A percentile compares a stretch with the other conserved stretches of the same genome.
phyloP scores from a whole-genome alignment of 1,140 invertebrate genomes.

The Drosophila sp. region DNA sequence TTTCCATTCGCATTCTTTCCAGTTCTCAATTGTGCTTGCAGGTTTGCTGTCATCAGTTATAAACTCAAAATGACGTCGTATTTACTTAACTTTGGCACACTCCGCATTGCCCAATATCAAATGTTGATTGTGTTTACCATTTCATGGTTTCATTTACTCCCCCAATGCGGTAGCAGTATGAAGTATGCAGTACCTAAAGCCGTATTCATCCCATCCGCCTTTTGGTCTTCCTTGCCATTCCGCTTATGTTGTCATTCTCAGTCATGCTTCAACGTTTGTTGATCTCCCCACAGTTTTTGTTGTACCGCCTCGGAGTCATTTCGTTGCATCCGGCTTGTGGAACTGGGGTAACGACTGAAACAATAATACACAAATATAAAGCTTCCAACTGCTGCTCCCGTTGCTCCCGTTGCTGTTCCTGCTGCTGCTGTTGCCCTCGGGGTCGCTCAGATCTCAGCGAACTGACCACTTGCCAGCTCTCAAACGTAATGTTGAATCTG shows the following conservation, averaged over 20 bases:
- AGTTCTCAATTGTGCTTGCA: constrained; percentile 21
- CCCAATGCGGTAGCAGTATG: constrained; percentile 1
- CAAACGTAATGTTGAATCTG: constrained; percentile 59
- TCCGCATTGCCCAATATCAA: constrained; percentile 56
- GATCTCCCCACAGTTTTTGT: constrained; percentile 34
- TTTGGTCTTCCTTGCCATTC: constrained; percentile 2
- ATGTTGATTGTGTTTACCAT: constrained; percentile 68
- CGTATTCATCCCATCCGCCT: background rate
- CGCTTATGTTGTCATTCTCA: constrained; percentile 63
- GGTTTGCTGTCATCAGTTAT: constrained; percentile 48
- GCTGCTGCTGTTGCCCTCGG: constrained; percentile 35
- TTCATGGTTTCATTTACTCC: constrained; percentile 67
- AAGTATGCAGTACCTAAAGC: constrained; percentile 10
- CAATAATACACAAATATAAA: constrained; percentile 66
- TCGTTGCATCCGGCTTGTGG: constrained; percentile 28
- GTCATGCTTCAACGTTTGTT: constrained; percentile 55
- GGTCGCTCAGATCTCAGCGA: constrained; percentile 31
- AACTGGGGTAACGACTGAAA: constrained; percentile 42
- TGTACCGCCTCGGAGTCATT: constrained; percentile 28
- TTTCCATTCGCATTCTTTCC: constrained; percentile 28
- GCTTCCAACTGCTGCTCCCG: constrained; percentile 42
- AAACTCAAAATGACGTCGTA: constrained; percentile 47
- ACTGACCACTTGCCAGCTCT: constrained; percentile 64
- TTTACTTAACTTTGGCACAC: constrained; percentile 60
- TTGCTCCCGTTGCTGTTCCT: constrained; percentile 1